phyloP scores from a whole-genome alignment of 2,888 invertebrate genomes.

The Rhorus exstirpatorius region DNA sequence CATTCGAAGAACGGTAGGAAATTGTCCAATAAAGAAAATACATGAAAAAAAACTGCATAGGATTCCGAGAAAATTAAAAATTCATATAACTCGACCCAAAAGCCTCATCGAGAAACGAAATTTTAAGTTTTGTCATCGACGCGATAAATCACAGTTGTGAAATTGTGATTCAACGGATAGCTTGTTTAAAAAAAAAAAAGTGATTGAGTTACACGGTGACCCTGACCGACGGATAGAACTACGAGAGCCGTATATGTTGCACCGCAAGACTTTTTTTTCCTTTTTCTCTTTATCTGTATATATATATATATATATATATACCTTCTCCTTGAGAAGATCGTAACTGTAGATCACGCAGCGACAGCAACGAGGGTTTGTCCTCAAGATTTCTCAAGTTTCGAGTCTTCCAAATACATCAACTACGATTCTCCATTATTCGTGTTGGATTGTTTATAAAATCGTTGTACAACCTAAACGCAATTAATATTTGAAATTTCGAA shows the following conservation, averaged over 20 bases:
- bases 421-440: background rate
- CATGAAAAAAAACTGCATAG: no score
- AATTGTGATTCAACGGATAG: slow-evolving; percentile 6
- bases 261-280: slow-evolving; percentile 14
- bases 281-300: background rate
- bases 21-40: no score
- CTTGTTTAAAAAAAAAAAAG: background rate
- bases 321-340: background rate
- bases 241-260: background rate
- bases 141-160: background rate
- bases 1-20: no score
- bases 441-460: no score
- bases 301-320: background rate
- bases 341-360: slow-evolving; percentile 10
- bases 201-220: slow-evolving; percentile 9
- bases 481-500: no score
- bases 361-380: slow-evolving; percentile 32
- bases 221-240: slow-evolving; percentile 47
- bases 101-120: background rate
- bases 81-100: no score
- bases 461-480: no score
- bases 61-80: no score
- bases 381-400: slow-evolving; percentile 61
- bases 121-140: background rate
- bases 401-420: slow-evolving; percentile 1